phyloP scores from a whole-genome alignment of 2,113 vertebrate species.

The Planiliza haematocheilus region DNA sequence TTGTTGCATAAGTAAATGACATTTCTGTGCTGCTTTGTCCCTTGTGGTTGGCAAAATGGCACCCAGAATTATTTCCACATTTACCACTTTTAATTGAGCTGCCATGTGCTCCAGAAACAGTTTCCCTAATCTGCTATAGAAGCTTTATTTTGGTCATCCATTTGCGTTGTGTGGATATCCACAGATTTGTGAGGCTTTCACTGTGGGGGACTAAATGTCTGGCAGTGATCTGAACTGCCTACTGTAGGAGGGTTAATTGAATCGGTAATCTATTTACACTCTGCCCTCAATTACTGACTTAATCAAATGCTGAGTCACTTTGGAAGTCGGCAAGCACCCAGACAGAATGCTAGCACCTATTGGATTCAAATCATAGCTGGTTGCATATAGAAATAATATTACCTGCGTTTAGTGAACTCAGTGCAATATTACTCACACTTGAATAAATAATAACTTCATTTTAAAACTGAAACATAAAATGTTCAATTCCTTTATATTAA shows the following conservation, averaged over 20 bases:
- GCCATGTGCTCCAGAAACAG: conserved; percentile 41
- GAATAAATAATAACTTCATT: not conserved
- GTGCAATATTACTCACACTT: not conserved
- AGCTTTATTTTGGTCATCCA: conserved; percentile 17
- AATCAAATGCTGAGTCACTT: conserved; percentile 58
- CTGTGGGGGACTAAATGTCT: conserved; percentile 22
- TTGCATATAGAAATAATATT: not conserved
- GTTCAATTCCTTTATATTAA: too few relatives aligned
- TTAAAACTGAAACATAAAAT: not conserved
- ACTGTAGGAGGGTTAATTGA: conserved; percentile 66
- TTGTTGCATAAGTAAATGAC: conserved; percentile 65
- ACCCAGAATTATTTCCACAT: conserved; percentile 63
- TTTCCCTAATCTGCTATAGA: not conserved
- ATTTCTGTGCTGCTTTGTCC: conserved; percentile 60
- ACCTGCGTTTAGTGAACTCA: not conserved
- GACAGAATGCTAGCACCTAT: not conserved
- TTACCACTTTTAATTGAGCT: conserved; percentile 70
- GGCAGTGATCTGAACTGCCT: conserved; percentile 35
- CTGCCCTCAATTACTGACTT: conserved; percentile 70
- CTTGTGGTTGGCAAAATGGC: conserved; percentile 46
- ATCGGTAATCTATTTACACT: conserved; percentile 68
- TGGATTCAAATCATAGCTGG: not conserved
- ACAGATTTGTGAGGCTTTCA: conserved; percentile 29
- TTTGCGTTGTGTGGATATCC: conserved; percentile 24
- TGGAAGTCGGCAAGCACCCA: conserved; percentile 2